A percentile compares a stretch with the other conserved stretches of the same genome.
phyloP scores from a whole-genome alignment of 2,113 vertebrate genomes.

The Phylloscopus trochilus region DNA sequence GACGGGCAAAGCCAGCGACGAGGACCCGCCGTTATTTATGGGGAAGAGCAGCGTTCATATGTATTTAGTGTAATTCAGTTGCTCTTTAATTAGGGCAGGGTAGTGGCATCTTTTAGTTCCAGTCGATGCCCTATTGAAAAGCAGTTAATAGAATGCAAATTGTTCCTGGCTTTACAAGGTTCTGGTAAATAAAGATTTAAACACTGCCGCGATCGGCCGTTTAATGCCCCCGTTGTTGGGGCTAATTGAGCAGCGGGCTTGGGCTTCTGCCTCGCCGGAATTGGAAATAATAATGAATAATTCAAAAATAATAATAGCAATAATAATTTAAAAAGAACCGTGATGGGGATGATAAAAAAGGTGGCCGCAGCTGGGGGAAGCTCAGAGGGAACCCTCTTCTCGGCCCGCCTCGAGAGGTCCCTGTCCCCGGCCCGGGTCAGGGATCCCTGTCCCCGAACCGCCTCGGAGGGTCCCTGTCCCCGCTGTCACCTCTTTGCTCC shows the following conservation, averaged over 20 bases:
- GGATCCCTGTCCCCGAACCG: neutral
- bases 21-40: conserved; percentile 60
- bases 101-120: conserved; percentile 94
- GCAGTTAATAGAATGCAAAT: conserved; percentile 98
- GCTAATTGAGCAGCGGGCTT: conserved; percentile 85
- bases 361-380: neutral
- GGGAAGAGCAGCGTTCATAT: conserved; percentile 55
- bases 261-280: conserved; percentile 73
- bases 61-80: conserved; percentile 82
- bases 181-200: conserved; percentile 98
- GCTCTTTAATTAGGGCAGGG: conserved; percentile 88
- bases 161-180: conserved; percentile 88
- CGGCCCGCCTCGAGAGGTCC: neutral
- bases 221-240: conserved; percentile 89
- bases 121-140: conserved; percentile 95
- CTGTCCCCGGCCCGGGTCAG: neutral
- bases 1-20: neutral
- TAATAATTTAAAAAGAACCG: neutral
- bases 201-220: conserved; percentile 85
- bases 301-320: neutral
- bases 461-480: neutral
- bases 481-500: neutral
- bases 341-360: neutral
- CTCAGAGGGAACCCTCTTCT: neutral
- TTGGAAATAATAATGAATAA: neutral